Conservation (phyloP, 2,797 vertebrate species). For the Melanotaenia boesemani region DNA sequence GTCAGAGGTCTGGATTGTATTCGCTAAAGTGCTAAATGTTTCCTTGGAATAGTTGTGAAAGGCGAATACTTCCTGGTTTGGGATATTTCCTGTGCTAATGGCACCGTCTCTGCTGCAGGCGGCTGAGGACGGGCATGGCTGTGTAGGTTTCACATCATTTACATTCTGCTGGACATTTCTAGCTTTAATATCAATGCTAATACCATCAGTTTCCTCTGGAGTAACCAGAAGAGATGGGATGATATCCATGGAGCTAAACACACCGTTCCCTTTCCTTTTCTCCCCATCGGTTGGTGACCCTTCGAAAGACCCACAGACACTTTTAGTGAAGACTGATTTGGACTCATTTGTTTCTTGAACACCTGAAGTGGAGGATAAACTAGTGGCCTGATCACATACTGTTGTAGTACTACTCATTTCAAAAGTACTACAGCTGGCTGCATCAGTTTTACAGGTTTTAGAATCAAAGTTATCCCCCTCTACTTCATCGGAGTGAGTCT, state of each 20-base stretch:
- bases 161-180: conserved; percentile 20
- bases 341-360: conserved; percentile 22
- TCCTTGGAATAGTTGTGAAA: conserved; percentile 90
- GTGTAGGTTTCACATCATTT: conserved; percentile 18
- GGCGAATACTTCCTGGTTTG: conserved; percentile 83
- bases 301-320: conserved; percentile 9
- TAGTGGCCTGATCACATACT: conserved; percentile 15
- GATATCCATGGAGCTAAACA: conserved; percentile 16
- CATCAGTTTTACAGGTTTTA: conserved; percentile 16
- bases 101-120: conserved; percentile 30
- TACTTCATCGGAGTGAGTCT: conserved; percentile 34
- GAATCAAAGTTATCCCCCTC: conserved; percentile 28
- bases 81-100: conserved; percentile 55
- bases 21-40: conserved; percentile 69
- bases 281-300: conserved; percentile 24
- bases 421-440: conserved; percentile 7
- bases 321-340: conserved; percentile 24
- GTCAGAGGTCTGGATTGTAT: conserved; percentile 52
- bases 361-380: conserved; percentile 20
- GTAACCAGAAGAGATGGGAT: conserved; percentile 10
- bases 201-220: conserved; percentile 23
- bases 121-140: conserved; percentile 19
- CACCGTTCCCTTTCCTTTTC: conserved; percentile 15
- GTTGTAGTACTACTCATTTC: conserved; percentile 22
- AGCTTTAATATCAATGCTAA: conserved; percentile 19